Base-by-base conservation (phyloP, 2,888 invertebrate species). In the Penaeus monodon region DNA sequence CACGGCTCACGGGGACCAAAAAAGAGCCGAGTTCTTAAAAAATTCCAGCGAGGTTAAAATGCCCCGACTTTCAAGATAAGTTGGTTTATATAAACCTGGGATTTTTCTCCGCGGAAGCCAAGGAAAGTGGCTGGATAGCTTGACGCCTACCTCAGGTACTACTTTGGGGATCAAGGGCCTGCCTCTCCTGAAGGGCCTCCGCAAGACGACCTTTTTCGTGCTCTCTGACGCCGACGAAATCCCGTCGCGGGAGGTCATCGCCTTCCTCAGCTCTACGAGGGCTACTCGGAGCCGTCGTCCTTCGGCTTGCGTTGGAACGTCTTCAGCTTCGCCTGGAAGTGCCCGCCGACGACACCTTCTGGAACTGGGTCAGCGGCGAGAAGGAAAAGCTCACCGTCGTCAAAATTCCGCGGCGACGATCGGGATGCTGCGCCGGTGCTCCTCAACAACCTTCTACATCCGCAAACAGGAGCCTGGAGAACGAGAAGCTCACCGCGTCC, bases 271-370 rank as follows among this genome's bases (percentile, higher is more conserved):
- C 93, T 94, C 85, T 95, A 95, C 92, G 94, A 95, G 89, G 94
- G 94, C 79, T 94, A 94, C 93, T 94, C 94, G 1, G 94, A 94
- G 91, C 94, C 94, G 92, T 94, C 38, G 93, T n/a, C 93, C 68
- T 94, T 95, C 91, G 93, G 95, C 73, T 91, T 95, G 68, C 93
- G 94, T 90, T 95, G 95, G 94, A 94, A 94, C 8, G 94, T 95
- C 1, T 95, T 94, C 91, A 95, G 95, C 24, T 95, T 95, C 91
- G 95, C 94, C 91, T 95, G 95, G 95, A 93, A 94, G 89, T 38
- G 24, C 77, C 77, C 2, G 14, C 73, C 6, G 77, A 82, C 73
- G n/a, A 49, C 10, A 27, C 74, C 24, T 85, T 74, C 78, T 70
- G n/a, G 74, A 85, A 74, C 77, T 85, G 33, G 83, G 0, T 80